Percentiles rank a stretch among this genome's conserved stretches.
Evolutionary conservation across 2,113 vertebrate genomes (phyloP).

Genomic region (Crotalus viridis): DNA sequence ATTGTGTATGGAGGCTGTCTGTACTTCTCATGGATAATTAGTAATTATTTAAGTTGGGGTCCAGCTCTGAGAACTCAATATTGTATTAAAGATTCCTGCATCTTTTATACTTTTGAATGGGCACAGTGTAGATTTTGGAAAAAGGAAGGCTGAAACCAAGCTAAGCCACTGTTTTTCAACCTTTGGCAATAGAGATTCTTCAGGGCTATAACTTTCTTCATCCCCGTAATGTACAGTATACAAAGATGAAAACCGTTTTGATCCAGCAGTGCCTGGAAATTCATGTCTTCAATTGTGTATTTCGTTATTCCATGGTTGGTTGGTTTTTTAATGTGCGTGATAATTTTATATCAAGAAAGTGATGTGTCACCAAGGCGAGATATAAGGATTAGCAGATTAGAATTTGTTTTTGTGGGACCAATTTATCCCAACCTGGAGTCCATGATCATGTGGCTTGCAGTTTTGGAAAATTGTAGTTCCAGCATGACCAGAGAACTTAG

Average conservation of each 20-base stretch:
- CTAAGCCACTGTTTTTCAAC: background rate
- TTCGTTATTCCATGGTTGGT: background rate
- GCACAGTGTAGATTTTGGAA: background rate
- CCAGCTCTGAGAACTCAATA: background rate
- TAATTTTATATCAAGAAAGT: background rate
- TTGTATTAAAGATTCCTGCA: background rate
- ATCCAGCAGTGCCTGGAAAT: background rate
- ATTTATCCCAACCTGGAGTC: background rate
- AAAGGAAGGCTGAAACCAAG: background rate
- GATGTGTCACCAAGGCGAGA: background rate
- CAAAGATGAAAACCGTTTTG: background rate
- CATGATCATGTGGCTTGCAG: background rate
- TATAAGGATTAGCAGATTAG: background rate
- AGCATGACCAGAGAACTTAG: background rate
- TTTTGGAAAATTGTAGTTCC: background rate
- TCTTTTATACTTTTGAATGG: background rate
- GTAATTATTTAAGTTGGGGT: background rate
- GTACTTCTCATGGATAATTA: background rate
- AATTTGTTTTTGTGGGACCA: background rate
- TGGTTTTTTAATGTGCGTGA: background rate
- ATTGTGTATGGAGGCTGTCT: background rate
- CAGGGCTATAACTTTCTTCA: background rate
- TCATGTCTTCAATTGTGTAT: background rate
- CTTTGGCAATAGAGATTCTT: background rate
- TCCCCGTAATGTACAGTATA: background rate